These are phyloP conservation scores for Philantomba maxwellii DNA, from an alignment of 2,113 vertebrate species.

Conservation along the genomic window DNA sequence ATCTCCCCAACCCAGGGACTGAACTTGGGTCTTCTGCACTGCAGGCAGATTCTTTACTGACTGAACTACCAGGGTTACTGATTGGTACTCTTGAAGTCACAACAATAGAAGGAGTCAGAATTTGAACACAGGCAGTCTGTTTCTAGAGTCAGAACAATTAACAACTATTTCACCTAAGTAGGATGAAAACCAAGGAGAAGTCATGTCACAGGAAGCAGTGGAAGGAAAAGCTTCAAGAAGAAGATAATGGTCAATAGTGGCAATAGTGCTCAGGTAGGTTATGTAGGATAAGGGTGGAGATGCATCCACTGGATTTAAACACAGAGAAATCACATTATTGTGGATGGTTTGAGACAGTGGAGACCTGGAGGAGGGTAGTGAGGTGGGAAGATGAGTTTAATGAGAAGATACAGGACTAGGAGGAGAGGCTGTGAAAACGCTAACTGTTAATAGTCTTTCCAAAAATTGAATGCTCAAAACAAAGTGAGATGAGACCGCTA, in stretches of 20 bases:
- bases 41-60: not conserved
- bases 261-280: not conserved
- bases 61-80: not conserved
- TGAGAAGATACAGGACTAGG: not conserved
- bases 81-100: not conserved
- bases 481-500: not conserved
- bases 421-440: not conserved
- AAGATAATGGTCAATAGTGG: not conserved
- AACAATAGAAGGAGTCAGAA: not conserved
- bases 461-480: not conserved
- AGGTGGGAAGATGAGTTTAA: not conserved
- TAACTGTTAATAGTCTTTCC: not conserved
- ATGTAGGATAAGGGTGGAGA: not conserved
- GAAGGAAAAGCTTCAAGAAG: not conserved
- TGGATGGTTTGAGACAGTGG: no score
- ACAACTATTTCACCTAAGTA: not conserved
- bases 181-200: not conserved
- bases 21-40: not conserved
- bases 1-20: not conserved
- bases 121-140: not conserved
- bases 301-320: not conserved
- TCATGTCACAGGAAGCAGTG: not conserved
- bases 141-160: not conserved
- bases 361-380: not conserved
- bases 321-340: not conserved